Percentiles rank a stretch among this genome's conserved stretches.
Conservation (phyloP, 2,888 invertebrate species). For the Pilophorus perplexus region DNA sequence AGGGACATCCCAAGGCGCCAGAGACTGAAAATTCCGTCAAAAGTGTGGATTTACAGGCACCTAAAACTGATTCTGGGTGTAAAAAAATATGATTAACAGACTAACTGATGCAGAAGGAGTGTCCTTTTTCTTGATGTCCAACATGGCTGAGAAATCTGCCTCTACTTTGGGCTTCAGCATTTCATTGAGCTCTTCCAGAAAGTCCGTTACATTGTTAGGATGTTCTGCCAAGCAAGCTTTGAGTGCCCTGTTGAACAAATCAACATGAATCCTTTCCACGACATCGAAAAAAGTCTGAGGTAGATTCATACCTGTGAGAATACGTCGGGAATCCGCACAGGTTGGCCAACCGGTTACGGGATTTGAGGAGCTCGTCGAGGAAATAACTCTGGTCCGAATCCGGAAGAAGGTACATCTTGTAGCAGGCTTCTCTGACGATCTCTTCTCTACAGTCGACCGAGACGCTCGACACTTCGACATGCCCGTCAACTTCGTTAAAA, state of each 20-base stretch:
- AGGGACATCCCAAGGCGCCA: slow-evolving; percentile 77
- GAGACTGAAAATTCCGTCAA: slow-evolving; percentile 37
- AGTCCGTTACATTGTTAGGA: slow-evolving; percentile 74
- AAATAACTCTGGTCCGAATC: slow-evolving; percentile 72
- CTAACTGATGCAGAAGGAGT: slow-evolving; percentile 35
- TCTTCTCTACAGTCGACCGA: slow-evolving; percentile 80
- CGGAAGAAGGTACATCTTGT: slow-evolving; percentile 78
- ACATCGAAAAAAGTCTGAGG: background rate
- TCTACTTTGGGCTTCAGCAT: slow-evolving; percentile 68
- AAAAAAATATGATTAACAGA: too few species aligned
- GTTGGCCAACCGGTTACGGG: slow-evolving; percentile 75
- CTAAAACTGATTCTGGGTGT: too few species aligned
- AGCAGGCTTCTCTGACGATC: slow-evolving; percentile 80
- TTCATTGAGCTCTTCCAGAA: slow-evolving; percentile 72
- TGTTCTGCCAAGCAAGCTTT: slow-evolving; percentile 82
- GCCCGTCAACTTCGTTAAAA: slow-evolving; percentile 67
- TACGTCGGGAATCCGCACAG: slow-evolving; percentile 88
- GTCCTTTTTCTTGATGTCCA: slow-evolving; percentile 56
- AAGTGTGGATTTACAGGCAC: too few species aligned
- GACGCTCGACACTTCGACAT: slow-evolving; percentile 73
- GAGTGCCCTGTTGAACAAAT: slow-evolving; percentile 63
- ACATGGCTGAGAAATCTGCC: slow-evolving; percentile 74
- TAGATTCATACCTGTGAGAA: slow-evolving; percentile 63
- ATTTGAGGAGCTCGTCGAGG: slow-evolving; percentile 68
- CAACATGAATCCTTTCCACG: background rate